These are phyloP conservation scores for Cinara cedri DNA, from an alignment of 2,888 invertebrate genomes.

Conservation along the genomic window DNA sequence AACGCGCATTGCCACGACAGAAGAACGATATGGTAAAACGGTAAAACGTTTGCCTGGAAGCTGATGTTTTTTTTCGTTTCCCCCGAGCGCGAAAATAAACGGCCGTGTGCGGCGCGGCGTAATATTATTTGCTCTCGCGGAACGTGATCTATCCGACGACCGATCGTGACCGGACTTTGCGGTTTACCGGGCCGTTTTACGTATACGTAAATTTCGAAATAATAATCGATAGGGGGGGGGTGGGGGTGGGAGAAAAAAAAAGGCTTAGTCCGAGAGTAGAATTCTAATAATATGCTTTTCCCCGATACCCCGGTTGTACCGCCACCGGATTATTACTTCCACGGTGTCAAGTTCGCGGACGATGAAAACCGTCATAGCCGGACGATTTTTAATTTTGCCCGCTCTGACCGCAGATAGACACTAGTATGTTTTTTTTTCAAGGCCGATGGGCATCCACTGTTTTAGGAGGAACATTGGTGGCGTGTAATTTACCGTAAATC, in stretches of 20 bases:
- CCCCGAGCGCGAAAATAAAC: conserved; percentile 45
- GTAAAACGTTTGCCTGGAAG: no score
- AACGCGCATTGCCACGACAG: background rate
- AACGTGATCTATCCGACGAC: conserved; percentile 34
- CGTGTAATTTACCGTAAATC: no score
- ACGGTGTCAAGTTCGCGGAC: background rate
- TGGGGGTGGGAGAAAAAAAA: no score
- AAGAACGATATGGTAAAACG: no score
- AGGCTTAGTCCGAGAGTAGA: background rate
- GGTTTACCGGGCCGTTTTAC: conserved; percentile 21
- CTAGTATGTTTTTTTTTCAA: no score
- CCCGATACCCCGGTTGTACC: background rate
- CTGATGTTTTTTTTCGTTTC: no score
- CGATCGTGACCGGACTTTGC: conserved; percentile 49
- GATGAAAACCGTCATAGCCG: background rate
- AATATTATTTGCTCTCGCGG: conserved; percentile 1
- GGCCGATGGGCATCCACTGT: no score
- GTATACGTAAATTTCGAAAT: conserved; percentile 39
- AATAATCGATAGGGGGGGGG: conserved; percentile 11
- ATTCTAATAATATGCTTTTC: conserved; percentile 7
- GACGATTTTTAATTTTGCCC: background rate
- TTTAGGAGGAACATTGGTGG: no score
- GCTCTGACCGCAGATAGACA: no score
- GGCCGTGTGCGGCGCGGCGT: background rate
- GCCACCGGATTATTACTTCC: background rate